Base-by-base conservation (phyloP, 2,113 vertebrate species). In the Epinephelus cyanopodus region DNA sequence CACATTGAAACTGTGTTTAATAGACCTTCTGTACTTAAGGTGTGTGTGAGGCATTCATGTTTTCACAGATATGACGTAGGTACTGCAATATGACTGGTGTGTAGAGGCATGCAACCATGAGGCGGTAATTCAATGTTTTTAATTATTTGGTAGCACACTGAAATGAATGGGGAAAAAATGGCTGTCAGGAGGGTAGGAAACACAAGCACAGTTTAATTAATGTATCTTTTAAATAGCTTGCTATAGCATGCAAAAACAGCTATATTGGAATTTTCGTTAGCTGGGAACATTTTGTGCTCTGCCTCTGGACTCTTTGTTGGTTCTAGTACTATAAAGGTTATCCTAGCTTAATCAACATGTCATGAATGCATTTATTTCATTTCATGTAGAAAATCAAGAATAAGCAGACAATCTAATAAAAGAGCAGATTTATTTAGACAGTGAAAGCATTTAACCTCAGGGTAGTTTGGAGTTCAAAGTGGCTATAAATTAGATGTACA, bases 391-490 rank as follows among this genome's bases (percentile, higher is more conserved):
- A 48, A 48, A 29, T 62, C 5, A 54, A 80, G 83, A 37, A 57
- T 5, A 8, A 19, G 6, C 23, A 45, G 54, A 62, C 29, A 29
- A 10, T 17, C 2, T 63, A 19, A 74, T 74, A 23, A 67, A 60
- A 85, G 77, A 21, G 62, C 14, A 45, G n/a, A 23, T 92, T 89
- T 87, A 87, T 87, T 87, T 37, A 79, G 57, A 66, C 56, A 70
- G 63, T 33, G 50, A 47, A 66, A 72, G 18, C 21, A 64, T 78
- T 67, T 66, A 23, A 63, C 74, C 58, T 82, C 70, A 76, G 61
- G 63, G 77, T 83, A 77, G 57, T 21, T 60, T 27, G 61, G 14
- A n/a, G 18, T 77, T 60, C 76, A 81, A 56, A 81, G 65, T 65
- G n/a, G 50, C 65, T 57, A 42, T 57, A 52, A 82, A 57, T 47